phyloP scores from a whole-genome alignment of 2,797 vertebrate species.

The Eulemur mongoz region DNA sequence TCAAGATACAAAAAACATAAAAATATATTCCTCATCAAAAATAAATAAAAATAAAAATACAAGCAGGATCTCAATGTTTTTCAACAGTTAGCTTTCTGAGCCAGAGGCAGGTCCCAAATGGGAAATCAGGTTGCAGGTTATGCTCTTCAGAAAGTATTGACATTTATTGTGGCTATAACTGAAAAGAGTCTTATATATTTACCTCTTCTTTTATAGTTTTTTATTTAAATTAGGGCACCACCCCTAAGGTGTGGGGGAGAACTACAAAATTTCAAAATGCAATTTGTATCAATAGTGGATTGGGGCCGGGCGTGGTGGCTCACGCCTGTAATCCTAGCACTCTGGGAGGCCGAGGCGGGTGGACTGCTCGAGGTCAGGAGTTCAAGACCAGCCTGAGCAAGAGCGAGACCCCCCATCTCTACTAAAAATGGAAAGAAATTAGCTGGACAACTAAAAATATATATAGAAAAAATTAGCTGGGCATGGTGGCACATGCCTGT shows the following conservation, averaged over 20 bases:
- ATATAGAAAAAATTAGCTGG: too few relatives aligned
- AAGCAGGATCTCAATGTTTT: background rate
- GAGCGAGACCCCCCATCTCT: too few relatives aligned
- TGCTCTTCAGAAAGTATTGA: background rate
- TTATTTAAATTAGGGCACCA: background rate
- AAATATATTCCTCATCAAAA: background rate
- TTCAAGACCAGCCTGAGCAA: too few relatives aligned
- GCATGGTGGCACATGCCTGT: too few relatives aligned
- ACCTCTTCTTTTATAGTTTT: background rate
- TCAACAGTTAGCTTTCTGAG: slow-evolving; percentile 40
- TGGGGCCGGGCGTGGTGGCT: background rate
- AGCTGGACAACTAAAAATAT: too few relatives aligned
- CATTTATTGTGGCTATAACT: background rate
- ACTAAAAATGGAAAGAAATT: too few relatives aligned
- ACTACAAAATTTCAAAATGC: slow-evolving; percentile 7
- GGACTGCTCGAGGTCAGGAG: too few relatives aligned
- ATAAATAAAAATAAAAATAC: background rate
- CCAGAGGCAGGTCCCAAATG: background rate
- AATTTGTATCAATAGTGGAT: background rate
- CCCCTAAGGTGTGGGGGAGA: fast-evolving
- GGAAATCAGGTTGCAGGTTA: background rate
- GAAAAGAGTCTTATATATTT: background rate
- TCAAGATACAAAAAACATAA: background rate
- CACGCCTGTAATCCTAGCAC: too few relatives aligned
- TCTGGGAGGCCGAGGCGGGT: too few relatives aligned